Evolutionary conservation across 2,888 invertebrate genomes (phyloP), one percentile per base, ranked within the genome.

Genomic region (Lithophane leautieri): DNA sequence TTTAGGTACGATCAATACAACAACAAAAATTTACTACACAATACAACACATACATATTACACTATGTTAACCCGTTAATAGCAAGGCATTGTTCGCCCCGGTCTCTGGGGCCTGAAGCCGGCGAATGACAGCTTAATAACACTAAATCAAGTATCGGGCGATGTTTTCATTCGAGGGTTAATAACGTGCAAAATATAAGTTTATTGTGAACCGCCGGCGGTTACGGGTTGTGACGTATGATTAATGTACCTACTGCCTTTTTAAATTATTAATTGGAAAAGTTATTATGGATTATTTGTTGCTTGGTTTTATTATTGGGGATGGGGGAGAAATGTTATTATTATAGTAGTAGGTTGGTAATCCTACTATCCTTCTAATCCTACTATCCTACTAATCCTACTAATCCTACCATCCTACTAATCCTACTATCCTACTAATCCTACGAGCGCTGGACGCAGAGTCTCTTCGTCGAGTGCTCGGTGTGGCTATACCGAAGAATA

Each of bases 91-190:
- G 94, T 94, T 90, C 85, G 76, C 56, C 40, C 50, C 74, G 79
- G 87, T 85, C 81, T 83, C 78, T 82, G 71, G 87, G 88, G 79
- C 76, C 88, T 84, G 82, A 78, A 89, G 86, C 86, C 84, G 92
- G 93, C 91, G 88, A 89, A 79, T 94, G 95, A 94, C 95, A 94
- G 93, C 88, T 95, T 94, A 95, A 95, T 95, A 94, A 95, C 92
- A 93, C 93, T 95, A 94, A 94, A 95, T 95, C 94, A 95, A 92
- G 90, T 92, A 93, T 93, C 90, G 90, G 81, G 79, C 88, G 89
- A 90, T 91, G 91, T 90, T 92, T 91, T 90, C 92, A 92, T 92
- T 89, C 82, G 79, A 84, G 85, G 89, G 88, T 91, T 92, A 92
- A 92, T 92, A 91, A 90, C 87, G 90, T 85, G 86, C 89, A 90